Percentiles rank a stretch among this genome's conserved stretches.
phyloP scores from a whole-genome alignment of 2,113 vertebrate genomes.

The Martes martes region DNA sequence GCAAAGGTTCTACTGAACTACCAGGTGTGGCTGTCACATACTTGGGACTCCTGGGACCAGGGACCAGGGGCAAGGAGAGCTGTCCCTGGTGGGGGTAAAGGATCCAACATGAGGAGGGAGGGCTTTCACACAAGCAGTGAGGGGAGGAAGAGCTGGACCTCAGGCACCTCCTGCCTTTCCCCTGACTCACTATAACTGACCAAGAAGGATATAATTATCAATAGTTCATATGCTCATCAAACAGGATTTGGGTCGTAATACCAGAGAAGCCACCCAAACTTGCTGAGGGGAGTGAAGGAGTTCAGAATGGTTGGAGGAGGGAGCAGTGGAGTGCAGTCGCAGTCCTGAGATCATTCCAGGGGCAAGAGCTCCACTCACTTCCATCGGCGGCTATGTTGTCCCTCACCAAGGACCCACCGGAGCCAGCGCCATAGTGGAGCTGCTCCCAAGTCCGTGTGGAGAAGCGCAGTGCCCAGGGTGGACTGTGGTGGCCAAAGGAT shows the following conservation, averaged over 20 bases:
- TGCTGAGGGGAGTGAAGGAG: background rate
- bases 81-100: too few relatives aligned
- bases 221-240: background rate
- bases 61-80: background rate
- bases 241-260: background rate
- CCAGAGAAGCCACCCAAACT: background rate
- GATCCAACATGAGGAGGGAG: background rate
- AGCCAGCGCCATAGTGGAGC: too few relatives aligned
- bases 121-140: background rate
- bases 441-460: background rate
- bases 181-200: background rate
- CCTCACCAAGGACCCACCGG: background rate
- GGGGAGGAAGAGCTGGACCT: background rate
- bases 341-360: background rate
- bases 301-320: background rate
- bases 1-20: background rate
- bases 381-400: background rate
- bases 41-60: background rate
- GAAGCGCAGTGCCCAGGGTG: background rate
- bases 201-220: background rate
- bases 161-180: background rate
- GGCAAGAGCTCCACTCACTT: background rate
- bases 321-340: rapidly evolving
- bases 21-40: background rate
- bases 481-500: background rate